A percentile compares a stretch with the other conserved stretches of the same genome.
Evolutionary conservation across 2,113 vertebrate genomes (phyloP).

Genomic region (Parus major): DNA sequence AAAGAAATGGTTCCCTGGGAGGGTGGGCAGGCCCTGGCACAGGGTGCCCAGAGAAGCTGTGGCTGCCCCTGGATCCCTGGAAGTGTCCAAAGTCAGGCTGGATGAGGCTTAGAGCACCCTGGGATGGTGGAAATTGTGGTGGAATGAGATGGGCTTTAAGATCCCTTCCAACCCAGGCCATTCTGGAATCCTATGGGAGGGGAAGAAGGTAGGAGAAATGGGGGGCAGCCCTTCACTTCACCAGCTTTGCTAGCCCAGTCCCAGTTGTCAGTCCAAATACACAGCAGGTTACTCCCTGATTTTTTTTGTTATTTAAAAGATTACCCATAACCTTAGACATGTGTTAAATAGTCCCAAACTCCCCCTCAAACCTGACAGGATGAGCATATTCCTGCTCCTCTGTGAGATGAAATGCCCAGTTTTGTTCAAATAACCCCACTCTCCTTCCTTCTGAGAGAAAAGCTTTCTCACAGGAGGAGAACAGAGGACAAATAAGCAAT

Average conservation of each 20-base stretch:
- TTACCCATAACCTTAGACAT: neutral
- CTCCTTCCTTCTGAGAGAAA: neutral
- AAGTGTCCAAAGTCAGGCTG: accelerated
- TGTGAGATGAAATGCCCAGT: neutral
- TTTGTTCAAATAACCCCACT: neutral
- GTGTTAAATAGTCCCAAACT: neutral
- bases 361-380: neutral
- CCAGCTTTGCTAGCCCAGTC: neutral
- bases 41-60: neutral
- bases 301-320: neutral
- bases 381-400: neutral
- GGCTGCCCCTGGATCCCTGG: neutral
- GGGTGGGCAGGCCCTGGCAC: neutral
- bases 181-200: neutral
- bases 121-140: accelerated
- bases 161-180: neutral
- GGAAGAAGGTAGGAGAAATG: neutral
- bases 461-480: neutral
- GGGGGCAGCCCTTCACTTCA: neutral
- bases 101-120: neutral
- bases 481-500: neutral
- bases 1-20: accelerated
- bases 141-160: neutral
- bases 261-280: neutral
- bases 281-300: neutral